These are phyloP conservation scores for Microchrysa polita DNA, from an alignment of 2,888 invertebrate genomes.

Conservation along the genomic window DNA sequence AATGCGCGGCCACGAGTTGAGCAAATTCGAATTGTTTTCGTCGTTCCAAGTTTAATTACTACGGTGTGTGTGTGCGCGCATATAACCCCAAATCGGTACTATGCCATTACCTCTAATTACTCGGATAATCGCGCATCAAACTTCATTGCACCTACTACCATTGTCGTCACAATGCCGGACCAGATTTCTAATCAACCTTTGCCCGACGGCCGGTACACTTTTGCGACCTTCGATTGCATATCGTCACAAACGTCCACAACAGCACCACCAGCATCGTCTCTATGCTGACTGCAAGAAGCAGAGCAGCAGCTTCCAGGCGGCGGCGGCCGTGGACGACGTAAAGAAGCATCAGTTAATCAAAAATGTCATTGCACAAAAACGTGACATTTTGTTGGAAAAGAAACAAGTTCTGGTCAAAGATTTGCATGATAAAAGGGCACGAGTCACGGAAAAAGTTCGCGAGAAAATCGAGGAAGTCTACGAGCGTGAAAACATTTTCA, in stretches of 20 bases:
- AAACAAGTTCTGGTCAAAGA: conserved; percentile 75
- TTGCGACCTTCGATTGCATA: no score
- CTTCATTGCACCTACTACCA: conserved; percentile 8
- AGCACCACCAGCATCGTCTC: conserved; percentile 21
- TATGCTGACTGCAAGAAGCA: conserved; percentile 55
- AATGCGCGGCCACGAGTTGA: no score
- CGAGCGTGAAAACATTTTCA: conserved; percentile 85
- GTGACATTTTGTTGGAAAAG: conserved; percentile 70
- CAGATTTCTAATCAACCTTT: conserved; percentile 7
- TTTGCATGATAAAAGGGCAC: conserved; percentile 75
- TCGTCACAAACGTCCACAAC: conserved; percentile 3
- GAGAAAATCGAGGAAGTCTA: conserved; percentile 75
- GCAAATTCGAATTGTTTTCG: no score
- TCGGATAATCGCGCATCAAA: conserved; percentile 2
- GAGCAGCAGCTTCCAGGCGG: conserved; percentile 55
- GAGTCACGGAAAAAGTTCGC: conserved; percentile 77
- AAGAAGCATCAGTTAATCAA: conserved; percentile 68
- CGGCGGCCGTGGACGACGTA: conserved; percentile 54
- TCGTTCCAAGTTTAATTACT: no score
- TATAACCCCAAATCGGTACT: no score
- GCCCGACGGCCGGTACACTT: not conserved
- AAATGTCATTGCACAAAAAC: conserved; percentile 71
- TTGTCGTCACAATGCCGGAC: conserved; percentile 24
- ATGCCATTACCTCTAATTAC: conserved; percentile 21
- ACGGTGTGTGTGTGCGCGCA: no score